A percentile compares a stretch with the other conserved stretches of the same genome.
These are phyloP conservation scores for Pampus argenteus DNA, from an alignment of 2,797 vertebrate species.

Conservation along the genomic window DNA sequence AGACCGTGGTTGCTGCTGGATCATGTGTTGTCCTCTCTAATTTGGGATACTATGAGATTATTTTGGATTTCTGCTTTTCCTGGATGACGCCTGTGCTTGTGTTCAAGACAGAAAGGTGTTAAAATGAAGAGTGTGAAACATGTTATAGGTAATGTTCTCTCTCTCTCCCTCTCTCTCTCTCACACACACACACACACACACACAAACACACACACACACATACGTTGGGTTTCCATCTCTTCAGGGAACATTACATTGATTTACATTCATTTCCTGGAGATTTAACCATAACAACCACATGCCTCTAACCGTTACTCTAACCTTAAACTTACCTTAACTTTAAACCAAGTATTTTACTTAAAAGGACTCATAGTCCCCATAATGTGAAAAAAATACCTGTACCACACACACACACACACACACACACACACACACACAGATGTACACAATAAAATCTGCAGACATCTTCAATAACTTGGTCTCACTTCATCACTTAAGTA, in stretches of 20 bases:
- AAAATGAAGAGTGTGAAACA: constrained; percentile 65
- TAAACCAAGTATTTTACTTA: too few species aligned
- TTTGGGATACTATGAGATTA: constrained; percentile 40
- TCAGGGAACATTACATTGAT: too few species aligned
- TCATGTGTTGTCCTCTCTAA: not conserved
- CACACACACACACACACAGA: not conserved
- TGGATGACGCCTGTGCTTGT: constrained; percentile 21
- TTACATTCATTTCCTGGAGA: too few species aligned
- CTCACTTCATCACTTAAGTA: not conserved
- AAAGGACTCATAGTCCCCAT: too few species aligned
- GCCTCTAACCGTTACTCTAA: too few species aligned
- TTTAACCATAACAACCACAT: too few species aligned
- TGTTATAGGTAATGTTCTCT: constrained; percentile 69
- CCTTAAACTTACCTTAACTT: too few species aligned
- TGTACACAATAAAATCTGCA: not conserved
- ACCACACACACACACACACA: constrained; percentile 19
- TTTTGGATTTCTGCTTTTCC: constrained; percentile 35
- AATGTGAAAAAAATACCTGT: too few species aligned
- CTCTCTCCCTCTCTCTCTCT: too few species aligned
- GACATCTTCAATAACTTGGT: not conserved
- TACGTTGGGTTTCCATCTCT: too few species aligned
- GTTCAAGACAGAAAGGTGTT: constrained; percentile 16
- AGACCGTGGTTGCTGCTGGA: constrained; percentile 18
- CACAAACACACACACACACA: constrained; percentile 2
- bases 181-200: constrained; percentile 9